Evolutionary conservation across 2,797 vertebrate genomes (phyloP).

Genomic region (Syncerus caffer): DNA sequence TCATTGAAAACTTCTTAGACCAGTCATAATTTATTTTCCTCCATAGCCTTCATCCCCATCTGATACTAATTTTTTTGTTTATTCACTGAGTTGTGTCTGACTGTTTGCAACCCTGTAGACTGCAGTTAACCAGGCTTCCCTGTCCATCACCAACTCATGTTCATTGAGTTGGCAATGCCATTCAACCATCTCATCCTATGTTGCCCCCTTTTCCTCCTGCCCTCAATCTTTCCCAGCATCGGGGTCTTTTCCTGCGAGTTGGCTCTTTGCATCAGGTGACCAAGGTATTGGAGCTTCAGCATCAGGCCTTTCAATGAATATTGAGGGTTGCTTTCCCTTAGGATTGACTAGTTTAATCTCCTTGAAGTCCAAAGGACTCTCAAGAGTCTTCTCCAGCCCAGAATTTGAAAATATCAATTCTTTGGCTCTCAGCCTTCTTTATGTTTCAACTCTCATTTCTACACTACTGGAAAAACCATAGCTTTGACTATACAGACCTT

Average conservation of each 20-base stretch:
- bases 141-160: background rate
- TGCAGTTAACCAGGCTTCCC: background rate
- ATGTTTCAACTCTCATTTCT: background rate
- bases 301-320: background rate
- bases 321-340: background rate
- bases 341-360: background rate
- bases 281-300: background rate
- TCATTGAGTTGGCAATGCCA: background rate
- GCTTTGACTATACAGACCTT: background rate
- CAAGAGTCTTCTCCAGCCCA: background rate
- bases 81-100: background rate
- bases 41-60: background rate
- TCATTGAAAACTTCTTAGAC: background rate
- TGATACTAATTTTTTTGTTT: background rate
- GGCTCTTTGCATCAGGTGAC: background rate
- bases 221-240: background rate
- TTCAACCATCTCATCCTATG: background rate
- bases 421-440: background rate
- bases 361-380: background rate
- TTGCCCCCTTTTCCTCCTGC: background rate
- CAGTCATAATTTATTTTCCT: background rate
- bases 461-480: background rate
- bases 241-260: background rate
- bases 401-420: background rate
- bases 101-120: background rate